Evolutionary conservation across 2,113 vertebrate species (phyloP), one percentile per base, ranked within the genome.

Genomic region (Bambusicola thoracicus): DNA sequence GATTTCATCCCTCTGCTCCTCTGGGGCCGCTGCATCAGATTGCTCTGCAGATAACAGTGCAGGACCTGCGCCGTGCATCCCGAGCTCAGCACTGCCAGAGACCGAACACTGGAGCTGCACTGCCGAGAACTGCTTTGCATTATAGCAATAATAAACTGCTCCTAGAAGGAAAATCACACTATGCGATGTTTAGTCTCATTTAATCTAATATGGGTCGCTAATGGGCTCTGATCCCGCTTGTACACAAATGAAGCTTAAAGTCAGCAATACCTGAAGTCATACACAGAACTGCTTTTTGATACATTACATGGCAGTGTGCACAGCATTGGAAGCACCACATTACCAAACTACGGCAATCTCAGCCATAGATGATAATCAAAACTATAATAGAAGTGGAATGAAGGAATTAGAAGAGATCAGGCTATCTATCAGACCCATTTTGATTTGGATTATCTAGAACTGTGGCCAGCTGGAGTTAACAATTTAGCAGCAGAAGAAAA

Each of bases 191-290:
- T 95, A 96, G 94, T 95, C 94, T 95, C 88, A 87, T 94, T 68
- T 96, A 96, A 96, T 95, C 95, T 95, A 94, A 95, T 95, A 96
- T 48, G 56, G 91, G 83, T 89, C 34, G 38, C 81, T 93, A 87
- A 92, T 66, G 77, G 95, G 80, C 85, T 95, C 96, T 91, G 85
- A 95, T 94, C 89, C 78, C 18, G 32, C 85, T 65, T 76, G 86
- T 69, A 51, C 43, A 63, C 1, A 34, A 29, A 32, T 82, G 61
- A n/a, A 76, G 73, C 36, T 1, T 1, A 0, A 9, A 44, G 46
- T 2, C 59, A 49, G 18, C 17, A 40, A 29, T 7, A 68, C n/a
- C 55, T 7, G 4, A 2, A 25, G 10, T 59, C 43, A 1, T 4
- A 30, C 1, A 21, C 38, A 11, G 0, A 43, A 17, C 49, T 55